Base-by-base conservation (phyloP, 2,888 invertebrate species). In the Cyaniris semiargus region DNA sequence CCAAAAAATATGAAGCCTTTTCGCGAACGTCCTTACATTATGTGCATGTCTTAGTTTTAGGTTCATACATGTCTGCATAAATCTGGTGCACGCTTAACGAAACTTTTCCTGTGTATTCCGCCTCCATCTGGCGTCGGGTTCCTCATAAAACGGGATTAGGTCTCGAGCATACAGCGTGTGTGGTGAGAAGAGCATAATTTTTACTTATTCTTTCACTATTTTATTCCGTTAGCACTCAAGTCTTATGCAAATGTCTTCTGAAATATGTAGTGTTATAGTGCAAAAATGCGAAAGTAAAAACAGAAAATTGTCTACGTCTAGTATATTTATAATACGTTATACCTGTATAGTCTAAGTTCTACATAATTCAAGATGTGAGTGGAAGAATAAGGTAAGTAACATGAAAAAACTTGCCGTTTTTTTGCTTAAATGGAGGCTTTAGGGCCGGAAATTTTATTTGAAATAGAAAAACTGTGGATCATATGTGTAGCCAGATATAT, bases 61-160 rank as follows among this genome's bases (percentile, higher is more conserved):
- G 66, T 66, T 66, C 66, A 66, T 66, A 66, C 38, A 44, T 21
- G 72, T 21, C 72, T 44, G 44, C 38, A 44, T 38, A 72, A 66
- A 38, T 38, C 21, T 72, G 72, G 48, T 74, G 23, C 74, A 38
- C 72, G 74, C 74, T 74, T 74, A 74, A 74, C 48, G 74, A 48
- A 53, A 74, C 48, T 74, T 74, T 74, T 53, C 74, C 72, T 48
- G 27, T 27, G 74, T 53, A 53, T 74, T 3, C 13, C 74, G 74
- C 48, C 38, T 53, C 48, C 74, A 74, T 74, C 48, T 74, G 74
- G 53, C 48, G 72, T 72, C 27, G 74, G 74, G 74, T 53, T 74
- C 74, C 74, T 74, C 74, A 74, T 74, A 74, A 74, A 74, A 27
- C 18, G 74, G 74, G 74, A 74, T 74, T 74, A 74, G 74, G 74